A percentile compares a stretch with the other conserved stretches of the same genome.
Evolutionary conservation across 1,140 invertebrate genomes (phyloP).

Genomic region (Pseudomyrmex pallidus): DNA sequence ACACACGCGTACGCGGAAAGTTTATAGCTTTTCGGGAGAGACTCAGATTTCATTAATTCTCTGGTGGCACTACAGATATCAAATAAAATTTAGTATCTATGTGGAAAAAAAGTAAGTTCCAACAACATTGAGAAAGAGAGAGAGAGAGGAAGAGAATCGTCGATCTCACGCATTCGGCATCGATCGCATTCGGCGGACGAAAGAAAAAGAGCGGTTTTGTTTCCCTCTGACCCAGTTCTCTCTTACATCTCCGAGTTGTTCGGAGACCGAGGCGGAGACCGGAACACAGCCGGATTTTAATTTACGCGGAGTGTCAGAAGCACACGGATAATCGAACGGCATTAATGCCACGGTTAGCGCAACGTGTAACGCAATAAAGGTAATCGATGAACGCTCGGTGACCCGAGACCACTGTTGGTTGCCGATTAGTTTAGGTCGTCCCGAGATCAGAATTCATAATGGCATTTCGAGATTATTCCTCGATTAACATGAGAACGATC

Average conservation of each 20-base stretch:
- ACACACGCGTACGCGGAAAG: background rate
- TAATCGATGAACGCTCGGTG: slow-evolving; percentile 73
- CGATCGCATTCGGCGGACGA: slow-evolving; percentile 32
- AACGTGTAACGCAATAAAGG: slow-evolving; percentile 71
- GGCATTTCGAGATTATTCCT: background rate
- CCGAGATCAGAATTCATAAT: slow-evolving; percentile 45
- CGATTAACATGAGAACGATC: background rate
- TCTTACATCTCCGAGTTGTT: slow-evolving; percentile 46
- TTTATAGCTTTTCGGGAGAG: background rate
- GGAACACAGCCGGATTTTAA: slow-evolving; percentile 42
- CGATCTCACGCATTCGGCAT: slow-evolving; percentile 26
- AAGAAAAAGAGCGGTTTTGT: slow-evolving; percentile 38
- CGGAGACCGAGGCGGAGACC: slow-evolving; percentile 40
- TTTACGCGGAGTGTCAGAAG: slow-evolving; percentile 43
- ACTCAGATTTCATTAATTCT: slow-evolving; percentile 40
- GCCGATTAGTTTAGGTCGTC: slow-evolving; percentile 72
- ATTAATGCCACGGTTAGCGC: slow-evolving; percentile 58
- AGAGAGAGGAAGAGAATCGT: background rate
- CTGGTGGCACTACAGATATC: background rate
- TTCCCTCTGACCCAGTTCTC: slow-evolving; percentile 51
- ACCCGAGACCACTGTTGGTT: slow-evolving; percentile 63
- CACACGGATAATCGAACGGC: slow-evolving; percentile 65
- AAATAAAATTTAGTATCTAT: slow-evolving; percentile 39
- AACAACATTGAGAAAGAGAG: background rate
- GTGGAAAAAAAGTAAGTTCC: background rate